A percentile compares a stretch with the other conserved stretches of the same genome.
Evolutionary conservation across 2,888 invertebrate genomes (phyloP).

Genomic region (Tiliacea citrago): DNA sequence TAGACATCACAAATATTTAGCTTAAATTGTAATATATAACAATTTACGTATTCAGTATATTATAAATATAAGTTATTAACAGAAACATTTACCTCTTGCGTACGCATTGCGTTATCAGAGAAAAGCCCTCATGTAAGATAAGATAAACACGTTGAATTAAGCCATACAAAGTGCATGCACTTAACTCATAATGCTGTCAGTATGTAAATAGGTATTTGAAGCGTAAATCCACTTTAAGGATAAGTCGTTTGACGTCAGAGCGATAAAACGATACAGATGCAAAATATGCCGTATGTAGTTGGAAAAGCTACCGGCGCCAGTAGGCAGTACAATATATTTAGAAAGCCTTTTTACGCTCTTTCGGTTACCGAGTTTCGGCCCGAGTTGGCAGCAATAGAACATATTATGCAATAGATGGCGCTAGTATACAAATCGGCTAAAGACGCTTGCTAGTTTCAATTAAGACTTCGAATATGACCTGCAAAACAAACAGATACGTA

Average conservation of each 20-base stretch:
- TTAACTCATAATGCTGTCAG: not conserved
- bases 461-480: not conserved
- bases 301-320: not conserved
- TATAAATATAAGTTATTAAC: not conserved
- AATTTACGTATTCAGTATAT: not conserved
- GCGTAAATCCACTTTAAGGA: slow-evolving; percentile 11
- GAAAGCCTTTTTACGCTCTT: not conserved
- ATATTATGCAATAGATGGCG: not conserved
- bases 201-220: slow-evolving; percentile 18
- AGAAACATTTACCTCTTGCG: not conserved
- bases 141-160: slow-evolving; percentile 1
- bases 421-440: not conserved
- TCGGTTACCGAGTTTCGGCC: not conserved
- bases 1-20: slow-evolving; percentile 15
- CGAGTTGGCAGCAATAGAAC: not conserved
- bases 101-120: not conserved
- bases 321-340: not conserved
- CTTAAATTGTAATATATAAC: not conserved
- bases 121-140: not conserved
- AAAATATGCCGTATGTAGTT: not conserved
- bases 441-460: not conserved
- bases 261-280: not conserved
- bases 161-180: slow-evolving; percentile 6
- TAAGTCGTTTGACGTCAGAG: not conserved
- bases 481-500: not conserved